Conservation (phyloP, 92 coral and sea anemone genomes). For the Desmophyllum pertusum region DNA sequence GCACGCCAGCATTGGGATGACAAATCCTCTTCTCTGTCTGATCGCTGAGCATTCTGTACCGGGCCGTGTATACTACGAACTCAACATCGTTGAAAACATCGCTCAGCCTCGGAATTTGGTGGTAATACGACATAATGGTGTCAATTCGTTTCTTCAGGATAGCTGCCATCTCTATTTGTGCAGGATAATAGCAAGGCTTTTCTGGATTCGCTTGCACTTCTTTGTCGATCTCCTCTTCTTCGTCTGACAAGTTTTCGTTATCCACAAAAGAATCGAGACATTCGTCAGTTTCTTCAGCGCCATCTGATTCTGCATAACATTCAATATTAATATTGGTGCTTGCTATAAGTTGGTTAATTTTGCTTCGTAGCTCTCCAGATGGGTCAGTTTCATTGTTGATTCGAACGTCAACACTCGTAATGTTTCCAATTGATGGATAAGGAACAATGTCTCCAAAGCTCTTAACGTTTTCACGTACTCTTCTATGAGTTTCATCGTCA, state of each 20-base stretch:
- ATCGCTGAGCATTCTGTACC: slow-evolving; percentile 63
- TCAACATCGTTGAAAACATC: slow-evolving; percentile 52
- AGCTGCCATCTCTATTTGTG: slow-evolving; percentile 60
- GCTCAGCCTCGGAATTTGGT: slow-evolving; percentile 33
- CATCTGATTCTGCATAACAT: slow-evolving; percentile 15
- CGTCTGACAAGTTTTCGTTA: slow-evolving; percentile 17
- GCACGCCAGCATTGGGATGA: slow-evolving; percentile 60
- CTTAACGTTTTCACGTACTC: background rate
- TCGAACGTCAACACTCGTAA: slow-evolving; percentile 9
- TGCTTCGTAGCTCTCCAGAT: slow-evolving; percentile 21
- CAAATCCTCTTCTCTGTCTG: slow-evolving; percentile 58
- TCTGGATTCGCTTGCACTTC: slow-evolving; percentile 31
- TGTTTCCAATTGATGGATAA: slow-evolving; percentile 16
- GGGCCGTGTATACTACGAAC: slow-evolving; percentile 57
- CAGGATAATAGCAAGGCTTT: slow-evolving; percentile 53
- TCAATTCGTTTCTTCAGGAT: slow-evolving; percentile 52
- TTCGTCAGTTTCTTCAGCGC: background rate
- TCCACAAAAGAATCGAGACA: slow-evolving; percentile 4
- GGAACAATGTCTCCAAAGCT: background rate
- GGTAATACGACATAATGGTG: slow-evolving; percentile 53
- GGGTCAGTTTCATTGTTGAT: slow-evolving; percentile 21
- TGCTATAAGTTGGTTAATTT: background rate
- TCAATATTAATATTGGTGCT: background rate
- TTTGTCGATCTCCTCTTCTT: slow-evolving; percentile 38
- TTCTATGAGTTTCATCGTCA: background rate